phyloP scores from a whole-genome alignment of 2,888 invertebrate species.

The Drosophila subquinaria region DNA sequence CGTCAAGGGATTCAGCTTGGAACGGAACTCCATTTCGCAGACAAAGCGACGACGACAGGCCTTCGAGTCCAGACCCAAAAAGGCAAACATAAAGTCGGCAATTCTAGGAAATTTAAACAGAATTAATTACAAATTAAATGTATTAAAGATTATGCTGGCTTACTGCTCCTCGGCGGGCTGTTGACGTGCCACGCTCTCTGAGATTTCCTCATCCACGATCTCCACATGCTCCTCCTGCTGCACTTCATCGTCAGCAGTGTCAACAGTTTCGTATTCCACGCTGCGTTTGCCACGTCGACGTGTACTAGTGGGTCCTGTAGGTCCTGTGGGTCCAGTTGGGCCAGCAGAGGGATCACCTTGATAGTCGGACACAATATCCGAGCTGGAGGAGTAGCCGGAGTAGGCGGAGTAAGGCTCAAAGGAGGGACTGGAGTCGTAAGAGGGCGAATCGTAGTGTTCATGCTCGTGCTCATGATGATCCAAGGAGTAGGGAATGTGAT shows the following conservation, averaged over 20 bases:
- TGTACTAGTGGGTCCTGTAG: constrained; percentile 38
- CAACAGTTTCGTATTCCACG: constrained; percentile 8
- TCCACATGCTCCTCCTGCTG: constrained; percentile 54
- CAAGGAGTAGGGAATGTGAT: constrained; percentile 66
- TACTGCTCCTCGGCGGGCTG: constrained; percentile 82
- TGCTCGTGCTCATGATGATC: constrained; percentile 65
- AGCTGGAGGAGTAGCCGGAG: constrained; percentile 67
- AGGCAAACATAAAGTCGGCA: constrained; percentile 84
- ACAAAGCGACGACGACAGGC: constrained; percentile 86
- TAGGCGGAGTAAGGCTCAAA: constrained; percentile 83
- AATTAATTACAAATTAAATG: not conserved
- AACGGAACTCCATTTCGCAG: constrained; percentile 86
- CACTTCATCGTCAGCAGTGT: constrained; percentile 37
- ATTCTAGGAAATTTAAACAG: constrained; percentile 65
- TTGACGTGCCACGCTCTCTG: constrained; percentile 66
- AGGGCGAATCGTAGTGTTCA: constrained; percentile 67
- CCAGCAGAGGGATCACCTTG: constrained; percentile 41
- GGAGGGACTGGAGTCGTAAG: constrained; percentile 66
- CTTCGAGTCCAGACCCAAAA: constrained; percentile 83
- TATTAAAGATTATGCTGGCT: not conserved
- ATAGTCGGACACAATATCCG: constrained; percentile 71
- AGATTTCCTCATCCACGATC: constrained; percentile 64
- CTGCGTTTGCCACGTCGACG: constrained; percentile 69
- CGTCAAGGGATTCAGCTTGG: constrained; percentile 84
- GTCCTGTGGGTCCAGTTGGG: constrained; percentile 35